phyloP scores from a whole-genome alignment of 1,140 invertebrate species.

The Lucilia cuprina region DNA sequence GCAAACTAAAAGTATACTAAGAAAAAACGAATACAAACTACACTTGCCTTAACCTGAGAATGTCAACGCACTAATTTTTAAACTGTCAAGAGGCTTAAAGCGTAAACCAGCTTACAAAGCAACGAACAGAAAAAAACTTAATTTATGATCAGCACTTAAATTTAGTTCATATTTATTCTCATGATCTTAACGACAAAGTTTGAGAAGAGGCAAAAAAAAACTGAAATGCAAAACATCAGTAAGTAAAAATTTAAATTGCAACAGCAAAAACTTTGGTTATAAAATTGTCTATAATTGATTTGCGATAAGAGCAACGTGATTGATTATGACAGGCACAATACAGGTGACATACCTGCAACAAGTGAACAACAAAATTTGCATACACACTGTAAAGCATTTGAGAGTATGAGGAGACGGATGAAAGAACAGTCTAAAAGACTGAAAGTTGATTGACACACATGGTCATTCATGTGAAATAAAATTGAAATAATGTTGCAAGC shows the following conservation, averaged over 20 bases:
- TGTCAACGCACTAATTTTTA: slow-evolving; percentile 33
- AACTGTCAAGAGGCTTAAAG: neutral
- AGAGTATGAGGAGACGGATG: neutral
- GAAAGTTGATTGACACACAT: slow-evolving; percentile 31
- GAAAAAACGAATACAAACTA: neutral
- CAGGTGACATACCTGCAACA: slow-evolving; percentile 19
- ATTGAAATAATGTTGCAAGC: slow-evolving; percentile 21
- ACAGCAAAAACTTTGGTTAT: neutral
- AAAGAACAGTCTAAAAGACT: neutral
- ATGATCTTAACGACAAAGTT: slow-evolving; percentile 5
- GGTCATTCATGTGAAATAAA: slow-evolving; percentile 28
- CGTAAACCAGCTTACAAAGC: slow-evolving; percentile 14
- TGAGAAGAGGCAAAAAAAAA: slow-evolving; percentile 7
- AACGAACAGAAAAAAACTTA: neutral
- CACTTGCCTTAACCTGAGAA: slow-evolving; percentile 22
- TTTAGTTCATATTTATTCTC: neutral
- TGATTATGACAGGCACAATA: slow-evolving; percentile 30
- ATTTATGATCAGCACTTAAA: neutral
- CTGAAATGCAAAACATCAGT: neutral
- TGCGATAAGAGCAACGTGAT: slow-evolving; percentile 29
- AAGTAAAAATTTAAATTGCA: neutral
- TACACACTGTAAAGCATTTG: neutral
- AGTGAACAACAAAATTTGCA: neutral
- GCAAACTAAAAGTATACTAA: neutral
- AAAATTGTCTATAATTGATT: slow-evolving; percentile 26